Percentiles rank a stretch among this genome's conserved stretches.
Conservation (phyloP, 2,113 vertebrate genomes). For the Struthidea cinerea region DNA sequence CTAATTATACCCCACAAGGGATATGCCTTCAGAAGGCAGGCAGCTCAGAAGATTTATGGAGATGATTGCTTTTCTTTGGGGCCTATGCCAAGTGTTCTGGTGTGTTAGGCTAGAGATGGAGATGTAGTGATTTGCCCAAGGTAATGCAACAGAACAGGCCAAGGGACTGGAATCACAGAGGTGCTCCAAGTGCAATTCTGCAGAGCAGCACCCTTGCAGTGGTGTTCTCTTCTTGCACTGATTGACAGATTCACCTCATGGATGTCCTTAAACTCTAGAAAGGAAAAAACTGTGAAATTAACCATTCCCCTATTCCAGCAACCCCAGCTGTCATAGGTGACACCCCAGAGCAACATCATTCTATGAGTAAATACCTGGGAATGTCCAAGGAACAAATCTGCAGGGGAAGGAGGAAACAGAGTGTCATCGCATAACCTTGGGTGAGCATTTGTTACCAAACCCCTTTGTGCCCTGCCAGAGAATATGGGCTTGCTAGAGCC, state of each 20-base stretch:
- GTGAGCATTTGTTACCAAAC: not conserved
- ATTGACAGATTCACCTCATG: not conserved
- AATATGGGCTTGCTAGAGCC: not conserved
- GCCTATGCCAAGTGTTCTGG: not conserved
- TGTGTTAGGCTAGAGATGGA: not conserved
- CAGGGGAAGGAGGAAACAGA: not conserved
- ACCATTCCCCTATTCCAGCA: not conserved
- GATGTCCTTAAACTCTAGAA: not conserved
- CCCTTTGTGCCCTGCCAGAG: not conserved
- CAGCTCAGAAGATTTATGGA: not conserved
- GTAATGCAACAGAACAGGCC: rapidly evolving
- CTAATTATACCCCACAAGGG: not conserved
- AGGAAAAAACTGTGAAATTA: not conserved
- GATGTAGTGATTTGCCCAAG: not conserved
- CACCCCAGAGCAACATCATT: not conserved
- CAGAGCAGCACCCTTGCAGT: not conserved
- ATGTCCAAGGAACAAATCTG: not conserved
- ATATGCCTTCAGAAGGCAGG: not conserved
- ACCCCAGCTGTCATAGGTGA: not conserved
- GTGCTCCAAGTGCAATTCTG: not conserved
- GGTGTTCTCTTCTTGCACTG: not conserved
- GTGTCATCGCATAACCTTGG: not conserved
- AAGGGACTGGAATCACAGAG: not conserved
- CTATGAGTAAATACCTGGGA: not conserved
- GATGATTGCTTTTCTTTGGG: not conserved